Conservation (phyloP, 2,888 invertebrate species). For the Mythimna loreyi region DNA sequence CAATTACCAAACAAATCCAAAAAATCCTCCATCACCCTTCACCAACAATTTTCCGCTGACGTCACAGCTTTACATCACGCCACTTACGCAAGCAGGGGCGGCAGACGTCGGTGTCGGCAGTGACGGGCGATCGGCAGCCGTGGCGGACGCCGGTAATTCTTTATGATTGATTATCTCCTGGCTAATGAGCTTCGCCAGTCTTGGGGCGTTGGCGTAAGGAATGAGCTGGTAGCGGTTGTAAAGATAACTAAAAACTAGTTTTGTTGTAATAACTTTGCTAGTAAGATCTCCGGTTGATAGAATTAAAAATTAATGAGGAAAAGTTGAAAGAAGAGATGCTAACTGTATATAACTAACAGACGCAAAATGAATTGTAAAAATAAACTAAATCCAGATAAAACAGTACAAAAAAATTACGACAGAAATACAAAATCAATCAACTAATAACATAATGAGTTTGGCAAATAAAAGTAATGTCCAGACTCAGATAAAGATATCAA, state of each 20-base stretch:
- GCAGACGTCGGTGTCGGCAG: constrained; percentile 46
- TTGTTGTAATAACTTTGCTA: no score
- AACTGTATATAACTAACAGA: no score
- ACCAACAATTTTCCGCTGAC: constrained; percentile 43
- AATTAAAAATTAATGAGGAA: no score
- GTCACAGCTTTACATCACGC: constrained; percentile 55
- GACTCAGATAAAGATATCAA: no score
- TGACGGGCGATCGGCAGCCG: constrained; percentile 68
- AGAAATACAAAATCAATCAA: not conserved
- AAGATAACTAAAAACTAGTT: no score
- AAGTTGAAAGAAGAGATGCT: no score
- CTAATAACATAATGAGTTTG: not conserved
- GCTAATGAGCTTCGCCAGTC: constrained; percentile 85
- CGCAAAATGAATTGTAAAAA: not conserved
- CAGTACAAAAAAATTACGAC: no score
- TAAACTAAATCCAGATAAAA: not conserved
- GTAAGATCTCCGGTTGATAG: no score
- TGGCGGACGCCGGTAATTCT: constrained; percentile 81
- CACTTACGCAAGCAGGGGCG: constrained; percentile 63
- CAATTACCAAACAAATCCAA: not conserved
- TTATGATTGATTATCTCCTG: constrained; percentile 87
- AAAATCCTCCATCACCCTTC: constrained; percentile 13
- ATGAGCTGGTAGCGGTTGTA: constrained; percentile 37
- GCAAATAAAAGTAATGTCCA: no score
- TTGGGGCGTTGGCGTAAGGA: constrained; percentile 67